These are phyloP conservation scores for Menura novaehollandiae DNA, from an alignment of 2,113 vertebrate species.

Conservation along the genomic window DNA sequence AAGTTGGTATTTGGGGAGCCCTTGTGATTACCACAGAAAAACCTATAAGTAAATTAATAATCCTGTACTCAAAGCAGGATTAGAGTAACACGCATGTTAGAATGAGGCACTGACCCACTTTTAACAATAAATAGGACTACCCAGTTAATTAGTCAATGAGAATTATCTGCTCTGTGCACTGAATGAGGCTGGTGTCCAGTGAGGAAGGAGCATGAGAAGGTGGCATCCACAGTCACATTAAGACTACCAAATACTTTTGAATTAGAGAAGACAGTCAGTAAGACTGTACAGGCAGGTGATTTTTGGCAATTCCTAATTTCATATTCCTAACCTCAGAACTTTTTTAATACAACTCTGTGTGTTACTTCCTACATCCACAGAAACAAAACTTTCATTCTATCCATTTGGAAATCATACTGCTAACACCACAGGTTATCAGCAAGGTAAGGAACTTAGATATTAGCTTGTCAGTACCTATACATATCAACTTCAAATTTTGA, in stretches of 20 bases:
- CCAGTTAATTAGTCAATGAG: slow-evolving; percentile 55
- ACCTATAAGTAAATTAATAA: slow-evolving; percentile 53
- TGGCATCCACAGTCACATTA: background rate
- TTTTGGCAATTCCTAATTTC: background rate
- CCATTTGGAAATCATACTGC: background rate
- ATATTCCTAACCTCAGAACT: background rate
- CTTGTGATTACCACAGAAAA: slow-evolving; percentile 21
- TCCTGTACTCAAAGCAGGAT: slow-evolving; percentile 45
- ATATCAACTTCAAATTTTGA: background rate
- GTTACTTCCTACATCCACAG: background rate
- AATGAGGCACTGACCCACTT: slow-evolving; percentile 62
- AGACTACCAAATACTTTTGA: background rate
- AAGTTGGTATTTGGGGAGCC: background rate
- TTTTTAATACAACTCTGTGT: background rate
- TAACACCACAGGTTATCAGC: background rate
- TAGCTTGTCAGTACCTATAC: background rate
- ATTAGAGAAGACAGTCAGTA: background rate
- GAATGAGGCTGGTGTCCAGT: background rate
- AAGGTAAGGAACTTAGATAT: background rate
- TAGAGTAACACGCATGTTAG: slow-evolving; percentile 36
- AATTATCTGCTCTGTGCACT: slow-evolving; percentile 1
- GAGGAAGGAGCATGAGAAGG: background rate
- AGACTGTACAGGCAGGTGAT: background rate
- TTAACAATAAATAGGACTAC: slow-evolving; percentile 56
- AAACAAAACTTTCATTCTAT: background rate